Conservation (phyloP, 2,113 vertebrate genomes). For the Alectura lathami region DNA sequence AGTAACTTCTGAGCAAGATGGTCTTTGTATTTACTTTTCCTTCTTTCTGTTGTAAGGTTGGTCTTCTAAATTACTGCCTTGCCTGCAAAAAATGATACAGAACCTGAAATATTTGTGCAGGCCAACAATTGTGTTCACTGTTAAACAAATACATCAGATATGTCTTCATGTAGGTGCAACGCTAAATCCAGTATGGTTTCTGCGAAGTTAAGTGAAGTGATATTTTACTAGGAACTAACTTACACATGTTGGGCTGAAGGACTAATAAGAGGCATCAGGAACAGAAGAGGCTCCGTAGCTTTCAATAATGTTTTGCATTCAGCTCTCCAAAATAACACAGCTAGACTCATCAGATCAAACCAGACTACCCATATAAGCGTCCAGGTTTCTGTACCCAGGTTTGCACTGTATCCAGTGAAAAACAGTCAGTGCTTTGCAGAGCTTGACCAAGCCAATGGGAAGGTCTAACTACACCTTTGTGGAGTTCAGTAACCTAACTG, state of each 20-base stretch:
- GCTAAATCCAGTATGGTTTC: not conserved
- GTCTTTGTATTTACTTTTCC: not conserved
- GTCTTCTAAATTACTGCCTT: conserved; percentile 51
- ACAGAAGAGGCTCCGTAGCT: not conserved
- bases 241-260: not conserved
- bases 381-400: not conserved
- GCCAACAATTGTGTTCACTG: not conserved
- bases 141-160: not conserved
- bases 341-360: not conserved
- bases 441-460: not conserved
- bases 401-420: not conserved
- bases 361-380: not conserved
- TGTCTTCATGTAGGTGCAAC: not conserved
- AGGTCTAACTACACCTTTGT: not conserved
- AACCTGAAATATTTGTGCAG: conserved; percentile 15
- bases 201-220: not conserved
- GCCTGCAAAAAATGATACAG: conserved; percentile 20
- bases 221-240: not conserved
- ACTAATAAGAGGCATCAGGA: not conserved
- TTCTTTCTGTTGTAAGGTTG: conserved; percentile 24
- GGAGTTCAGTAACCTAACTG: not conserved
- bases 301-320: not conserved
- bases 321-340: not conserved
- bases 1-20: conserved; percentile 25
- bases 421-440: not conserved